Percentiles rank a stretch among this genome's conserved stretches.
phyloP scores from a whole-genome alignment of 2,113 vertebrate genomes.

The Oceanites oceanicus region DNA sequence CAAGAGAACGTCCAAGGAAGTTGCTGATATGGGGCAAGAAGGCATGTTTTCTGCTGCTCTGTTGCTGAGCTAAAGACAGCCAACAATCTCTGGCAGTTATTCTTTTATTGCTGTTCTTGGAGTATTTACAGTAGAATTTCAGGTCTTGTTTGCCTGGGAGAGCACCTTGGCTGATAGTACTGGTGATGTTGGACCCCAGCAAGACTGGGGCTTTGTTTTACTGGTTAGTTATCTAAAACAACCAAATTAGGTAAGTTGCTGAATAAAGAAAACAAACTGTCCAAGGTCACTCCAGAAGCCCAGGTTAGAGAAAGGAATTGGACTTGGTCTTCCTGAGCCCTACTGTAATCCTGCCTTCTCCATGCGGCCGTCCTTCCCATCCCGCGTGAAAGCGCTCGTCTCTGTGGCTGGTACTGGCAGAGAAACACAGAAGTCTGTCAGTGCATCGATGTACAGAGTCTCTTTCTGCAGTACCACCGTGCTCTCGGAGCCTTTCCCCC shows the following conservation, averaged over 20 bases:
- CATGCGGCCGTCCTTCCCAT: rapidly evolving
- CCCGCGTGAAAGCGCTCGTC: rapidly evolving
- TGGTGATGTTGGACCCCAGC: not conserved
- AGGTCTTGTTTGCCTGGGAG: not conserved
- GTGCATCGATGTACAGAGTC: not conserved
- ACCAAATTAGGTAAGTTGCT: not conserved
- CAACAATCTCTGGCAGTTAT: not conserved
- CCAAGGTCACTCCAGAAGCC: not conserved
- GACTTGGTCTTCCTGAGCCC: not conserved
- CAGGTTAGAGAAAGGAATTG: not conserved
- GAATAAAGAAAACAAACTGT: not conserved
- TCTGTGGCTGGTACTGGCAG: not conserved
- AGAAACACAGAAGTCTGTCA: not conserved
- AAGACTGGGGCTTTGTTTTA: not conserved
- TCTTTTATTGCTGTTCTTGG: not conserved
- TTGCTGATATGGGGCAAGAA: not conserved
- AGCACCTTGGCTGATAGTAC: not conserved
- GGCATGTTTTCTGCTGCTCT: not conserved
- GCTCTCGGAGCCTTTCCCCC: not conserved
- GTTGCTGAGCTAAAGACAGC: not conserved
- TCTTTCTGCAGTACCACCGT: not conserved
- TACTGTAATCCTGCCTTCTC: not conserved
- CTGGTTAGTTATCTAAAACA: not conserved
- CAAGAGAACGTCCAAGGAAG: not conserved
- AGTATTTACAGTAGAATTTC: not conserved